Evolutionary conservation across 2,797 vertebrate genomes (phyloP).

Genomic region (Pseudocheirus occidentalis): DNA sequence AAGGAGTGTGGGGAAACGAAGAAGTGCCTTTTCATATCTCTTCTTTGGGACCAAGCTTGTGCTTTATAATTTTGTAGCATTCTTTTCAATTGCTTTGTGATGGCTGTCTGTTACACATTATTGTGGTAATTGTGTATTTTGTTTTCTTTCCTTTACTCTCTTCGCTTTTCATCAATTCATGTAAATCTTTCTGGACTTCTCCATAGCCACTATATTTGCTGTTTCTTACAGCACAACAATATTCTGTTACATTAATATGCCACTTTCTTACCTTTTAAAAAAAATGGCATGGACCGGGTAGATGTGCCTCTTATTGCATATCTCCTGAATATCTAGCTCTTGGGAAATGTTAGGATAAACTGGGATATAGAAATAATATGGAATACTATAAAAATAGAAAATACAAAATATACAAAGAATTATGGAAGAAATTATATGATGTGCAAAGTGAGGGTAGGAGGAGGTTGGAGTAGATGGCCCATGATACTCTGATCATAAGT

Average conservation of each 20-base stretch:
- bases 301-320: too few species aligned
- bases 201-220: neutral
- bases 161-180: neutral
- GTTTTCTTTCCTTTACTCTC: neutral
- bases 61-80: neutral
- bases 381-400: neutral
- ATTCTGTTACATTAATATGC: neutral
- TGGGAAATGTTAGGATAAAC: neutral
- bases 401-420: neutral
- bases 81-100: neutral
- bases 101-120: neutral
- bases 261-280: neutral
- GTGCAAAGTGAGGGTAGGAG: neutral
- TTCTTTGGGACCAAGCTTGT: neutral
- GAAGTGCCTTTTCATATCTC: neutral
- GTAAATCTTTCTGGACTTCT: too few species aligned
- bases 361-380: neutral
- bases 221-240: neutral
- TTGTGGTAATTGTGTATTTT: neutral
- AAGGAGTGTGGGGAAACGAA: neutral
- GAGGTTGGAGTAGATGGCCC: neutral
- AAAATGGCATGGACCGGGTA: neutral
- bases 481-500: neutral
- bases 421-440: neutral
- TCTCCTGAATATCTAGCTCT: neutral